Evolutionary conservation across 1,140 invertebrate genomes (phyloP), one percentile per base, ranked within the genome.

Genomic region (Battus philenor): DNA sequence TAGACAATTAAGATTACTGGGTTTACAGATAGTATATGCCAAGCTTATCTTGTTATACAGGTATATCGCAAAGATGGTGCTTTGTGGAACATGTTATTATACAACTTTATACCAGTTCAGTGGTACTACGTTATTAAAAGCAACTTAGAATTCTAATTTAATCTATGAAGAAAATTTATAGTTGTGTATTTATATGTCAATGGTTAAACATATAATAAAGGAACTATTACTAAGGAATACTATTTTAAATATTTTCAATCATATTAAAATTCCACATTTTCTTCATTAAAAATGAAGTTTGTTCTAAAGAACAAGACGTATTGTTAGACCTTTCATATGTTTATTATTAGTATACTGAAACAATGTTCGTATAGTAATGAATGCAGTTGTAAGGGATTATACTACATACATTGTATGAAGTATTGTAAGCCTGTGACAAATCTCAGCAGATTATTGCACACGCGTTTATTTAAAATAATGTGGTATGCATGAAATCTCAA

Each of bases 361-460:
- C 32, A 17, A 54, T 48, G 44, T 49, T 56, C 54, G 50, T 41
- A 44, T 50, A 20, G 26, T 49, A 44, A 48, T 46, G 16, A 17
- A 44, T 44, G 47, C 44, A 20, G 47, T 57, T 58, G 45, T 60
- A 68, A 69, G 46, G 50, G 55, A 58, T 48, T 54, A 62, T 75
- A 75, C 70, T 67, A 70, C 66, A 68, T 49, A 63, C 46, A 59
- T 59, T 47, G 48, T 65, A 76, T 68, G 50, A 44, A 56, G 66
- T 51, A 79, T 79, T 79, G 75, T 79, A 53, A 53, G 46, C 48
- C 52, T 54, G 47, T 69, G 65, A 71, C 68, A 71, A 73, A 73
- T 71, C 69, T 47, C 54, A 43, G 59, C 50, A 45, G 36, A 44
- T 50, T 36, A 26, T 39, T 31, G 39, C 24, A 34, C 41, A 33